phyloP scores from a whole-genome alignment of 2,888 invertebrate genomes.

The Epistrophella euchroma region DNA sequence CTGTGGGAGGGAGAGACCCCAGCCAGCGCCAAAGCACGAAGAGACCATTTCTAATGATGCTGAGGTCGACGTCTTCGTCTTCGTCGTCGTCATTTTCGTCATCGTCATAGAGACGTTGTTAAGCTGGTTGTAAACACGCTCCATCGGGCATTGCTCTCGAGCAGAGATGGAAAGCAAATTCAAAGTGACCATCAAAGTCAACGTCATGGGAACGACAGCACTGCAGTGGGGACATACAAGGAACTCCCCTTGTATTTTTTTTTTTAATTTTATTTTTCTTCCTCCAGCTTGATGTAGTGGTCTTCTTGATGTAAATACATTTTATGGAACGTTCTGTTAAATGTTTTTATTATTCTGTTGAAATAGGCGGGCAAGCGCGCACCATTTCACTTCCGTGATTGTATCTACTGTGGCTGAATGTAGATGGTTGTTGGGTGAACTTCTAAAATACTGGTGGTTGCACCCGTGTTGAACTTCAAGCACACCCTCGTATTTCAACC shows the following conservation, averaged over 20 bases:
- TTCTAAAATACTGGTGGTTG: constrained; percentile 34
- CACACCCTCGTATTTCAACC: constrained; percentile 68
- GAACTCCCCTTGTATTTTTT: constrained; percentile 7
- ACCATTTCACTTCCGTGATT: constrained; percentile 54
- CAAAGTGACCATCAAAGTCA: constrained; percentile 69
- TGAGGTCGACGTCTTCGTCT: constrained; percentile 62
- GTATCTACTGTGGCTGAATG: constrained; percentile 46
- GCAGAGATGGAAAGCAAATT: constrained; percentile 58
- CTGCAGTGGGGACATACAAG: constrained; percentile 13
- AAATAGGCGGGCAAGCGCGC: constrained; percentile 59
- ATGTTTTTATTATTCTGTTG: constrained; percentile 73
- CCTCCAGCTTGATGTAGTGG: constrained; percentile 31
- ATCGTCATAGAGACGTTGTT: constrained; percentile 6
- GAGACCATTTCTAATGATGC: constrained; percentile 73
- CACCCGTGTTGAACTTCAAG: constrained; percentile 62
- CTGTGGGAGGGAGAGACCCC: constrained; percentile 43
- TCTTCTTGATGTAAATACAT: constrained; percentile 45
- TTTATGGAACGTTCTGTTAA: constrained; percentile 71
- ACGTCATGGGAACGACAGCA: constrained; percentile 72
- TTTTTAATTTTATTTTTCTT: not conserved
- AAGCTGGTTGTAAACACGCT: constrained; percentile 52
- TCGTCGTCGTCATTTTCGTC: constrained; percentile 11
- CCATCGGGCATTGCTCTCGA: constrained; percentile 55
- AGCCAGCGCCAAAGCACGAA: constrained; percentile 32
- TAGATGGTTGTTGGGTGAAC: not conserved